Evolutionary conservation across 2,888 invertebrate genomes (phyloP), one percentile per base, ranked within the genome.

Genomic region (Smittia sp.): DNA sequence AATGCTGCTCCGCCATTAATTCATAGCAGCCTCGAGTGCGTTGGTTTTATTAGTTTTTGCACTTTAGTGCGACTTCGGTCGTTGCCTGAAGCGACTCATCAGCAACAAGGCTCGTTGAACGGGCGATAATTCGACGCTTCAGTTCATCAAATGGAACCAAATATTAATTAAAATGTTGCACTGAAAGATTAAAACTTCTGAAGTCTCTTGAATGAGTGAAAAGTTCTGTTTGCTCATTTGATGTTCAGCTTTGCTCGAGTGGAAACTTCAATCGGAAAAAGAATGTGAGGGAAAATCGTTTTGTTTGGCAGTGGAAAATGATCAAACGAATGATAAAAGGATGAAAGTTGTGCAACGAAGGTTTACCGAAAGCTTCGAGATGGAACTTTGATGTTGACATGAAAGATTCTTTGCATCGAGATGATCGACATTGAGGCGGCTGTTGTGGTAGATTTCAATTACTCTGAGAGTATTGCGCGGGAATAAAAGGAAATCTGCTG

Each of bases 1-100:
- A 63, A 63, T 27, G 24, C 22, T 58, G 46, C 22, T 58, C 46
- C 4, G 7, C 6, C 18, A 24, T 25, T 18, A 63, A 63, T 13
- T 63, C 27, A 27, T 63, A 27, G 15, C 7, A 63, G 15, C 27
- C 62, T 62, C 24, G 7, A 22, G 9, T 11, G 27, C 25, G 25
- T 63, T n/a, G 20, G 15, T 63, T 63, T 63, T 63, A 63, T 62
- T 18, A 18, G 52, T 52, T 52, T 52, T 52, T 52, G 15, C 52
- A 52, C 52, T 52, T 52, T 11, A 52, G n/a, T n/a, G 52, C 52
- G n/a, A n/a, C n/a, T n/a, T n/a, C n/a, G n/a, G n/a, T n/a, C n/a
- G n/a, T n/a, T n/a, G n/a, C n/a, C n/a, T n/a, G n/a, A n/a, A n/a
- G n/a, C n/a, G n/a, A n/a, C n/a, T n/a, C n/a, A n/a, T n/a, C n/a